Evolutionary conservation across 1,140 invertebrate species (phyloP), one percentile per base, ranked within the genome.

Genomic region (Zaprionus capensis): DNA sequence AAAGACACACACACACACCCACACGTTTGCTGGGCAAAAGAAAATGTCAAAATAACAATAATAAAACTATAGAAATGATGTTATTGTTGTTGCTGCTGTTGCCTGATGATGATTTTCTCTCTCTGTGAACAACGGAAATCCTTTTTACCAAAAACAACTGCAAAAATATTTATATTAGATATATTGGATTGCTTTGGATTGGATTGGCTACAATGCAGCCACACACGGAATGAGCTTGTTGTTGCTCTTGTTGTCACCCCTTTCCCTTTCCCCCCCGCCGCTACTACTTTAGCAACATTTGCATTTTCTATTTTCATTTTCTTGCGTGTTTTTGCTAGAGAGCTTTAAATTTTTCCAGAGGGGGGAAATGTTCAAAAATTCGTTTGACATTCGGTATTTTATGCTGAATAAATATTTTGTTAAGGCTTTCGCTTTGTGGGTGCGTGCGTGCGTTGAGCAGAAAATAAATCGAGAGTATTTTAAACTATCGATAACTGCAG

Each of bases 91-190:
- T 53, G 28, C 14, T 53, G 38, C 11, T 53, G 38, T 14, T 69
- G 28, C 14, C n/a, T 69, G 36, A 11, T 69, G 56, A 41, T n/a
- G 38, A 41, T 15, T 24, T n/a, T 55, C 51, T 24, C 49, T 36
- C 20, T 51, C 55, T 64, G 68, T 49, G 36, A 71, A 82, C 72
- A 87, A 87, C 81, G 84, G 84, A 87, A 88, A 84, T 88, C 84
- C 84, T 84, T 88, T 87, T 80, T 70, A 46, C 64, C 73, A 72
- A 84, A 88, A 84, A 84, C 85, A 88, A 87, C 81, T 84, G 85
- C 74, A 88, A 88, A 84, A 88, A 88, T 88, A 88, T 88, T 88
- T 88, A 90, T 88, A 88, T 88, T 88, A 88, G 84, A 87, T 88
- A 87, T 87, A 87, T 84, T 88, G 85, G 81, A 85, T 85, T 79